Evolutionary conservation across 2,888 invertebrate genomes (phyloP), one percentile per base, ranked within the genome.

Genomic region (Hirtodrosophila histrioides): DNA sequence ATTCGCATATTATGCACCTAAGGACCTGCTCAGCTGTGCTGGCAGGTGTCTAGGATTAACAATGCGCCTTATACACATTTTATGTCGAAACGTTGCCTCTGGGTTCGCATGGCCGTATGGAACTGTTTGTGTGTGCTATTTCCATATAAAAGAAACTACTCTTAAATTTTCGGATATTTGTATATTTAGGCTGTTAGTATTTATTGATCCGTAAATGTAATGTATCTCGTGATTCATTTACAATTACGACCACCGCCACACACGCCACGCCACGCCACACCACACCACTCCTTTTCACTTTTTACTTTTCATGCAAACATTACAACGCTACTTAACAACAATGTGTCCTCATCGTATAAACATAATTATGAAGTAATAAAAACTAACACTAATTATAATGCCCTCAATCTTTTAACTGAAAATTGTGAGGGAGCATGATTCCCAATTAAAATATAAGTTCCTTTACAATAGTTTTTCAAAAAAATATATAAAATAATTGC

Each of bases 121-220:
- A 23, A 17, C 36, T 36, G 45, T 53, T 55, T 33, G 58, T 64
- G 70, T 75, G 75, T 58, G 53, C 65, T 70, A 29, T 44, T 51
- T 50, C 4, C 29, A 24, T 12, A 24, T 10, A 10, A 17, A 29
- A 12, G 8, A 9, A 27, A 17, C 17, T 17, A 17, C n/a, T 27
- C 5, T 27, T 4, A 10, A 40, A 3, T 10, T 51, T 75, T 69
- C 44, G 70, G 50, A 44, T 55, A 37, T 41, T 40, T 48, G 39
- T 58, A 31, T 54, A 36, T 75, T 84, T 85, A 81, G 82, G 68
- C 68, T 62, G 50, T 68, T 84, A 77, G 65, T 62, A 67, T 70
- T 79, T 70, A 84, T 70, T 82, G 50, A 49, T 43, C 6, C 4
- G 31, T 55, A 43, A 54, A 46, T 69, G 56, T 49, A 55, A 24